Evolutionary conservation across 1,140 invertebrate genomes (phyloP).

Genomic region (Anoplophora glabripennis): DNA sequence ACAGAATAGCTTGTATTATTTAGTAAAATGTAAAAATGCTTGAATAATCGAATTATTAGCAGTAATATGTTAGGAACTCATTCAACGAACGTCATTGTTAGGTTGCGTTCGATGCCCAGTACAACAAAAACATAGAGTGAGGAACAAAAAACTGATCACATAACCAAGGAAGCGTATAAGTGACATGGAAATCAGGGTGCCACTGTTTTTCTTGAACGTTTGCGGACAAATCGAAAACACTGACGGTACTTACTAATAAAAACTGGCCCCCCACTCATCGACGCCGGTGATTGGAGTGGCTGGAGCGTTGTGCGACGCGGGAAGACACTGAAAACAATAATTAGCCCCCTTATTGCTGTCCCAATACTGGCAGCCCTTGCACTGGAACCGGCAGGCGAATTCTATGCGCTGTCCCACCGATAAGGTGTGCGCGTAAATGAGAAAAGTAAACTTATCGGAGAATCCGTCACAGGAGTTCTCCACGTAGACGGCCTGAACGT

Average conservation of each 20-base stretch:
- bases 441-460: conserved; percentile 84
- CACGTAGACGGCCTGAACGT: conserved; percentile 80
- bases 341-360: conserved; percentile 84
- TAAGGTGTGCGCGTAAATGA: conserved; percentile 69
- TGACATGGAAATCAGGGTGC: too few species aligned
- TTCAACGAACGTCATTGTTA: too few species aligned
- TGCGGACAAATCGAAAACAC: background rate
- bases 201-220: background rate
- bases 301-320: conserved; percentile 45
- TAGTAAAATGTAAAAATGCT: too few species aligned
- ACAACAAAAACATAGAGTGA: too few species aligned
- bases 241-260: conserved; percentile 45
- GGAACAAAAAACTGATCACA: too few species aligned
- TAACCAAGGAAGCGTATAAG: too few species aligned
- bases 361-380: conserved; percentile 83
- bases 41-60: too few species aligned
- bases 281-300: background rate
- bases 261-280: conserved; percentile 38
- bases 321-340: conserved; percentile 80
- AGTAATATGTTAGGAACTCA: too few species aligned
- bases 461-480: conserved; percentile 88
- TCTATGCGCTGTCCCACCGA: conserved; percentile 71
- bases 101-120: too few species aligned
- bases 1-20: too few species aligned
- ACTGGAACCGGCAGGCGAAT: conserved; percentile 80